Evolutionary conservation across 1,140 invertebrate genomes (phyloP).

Genomic region (Manduca sexta): DNA sequence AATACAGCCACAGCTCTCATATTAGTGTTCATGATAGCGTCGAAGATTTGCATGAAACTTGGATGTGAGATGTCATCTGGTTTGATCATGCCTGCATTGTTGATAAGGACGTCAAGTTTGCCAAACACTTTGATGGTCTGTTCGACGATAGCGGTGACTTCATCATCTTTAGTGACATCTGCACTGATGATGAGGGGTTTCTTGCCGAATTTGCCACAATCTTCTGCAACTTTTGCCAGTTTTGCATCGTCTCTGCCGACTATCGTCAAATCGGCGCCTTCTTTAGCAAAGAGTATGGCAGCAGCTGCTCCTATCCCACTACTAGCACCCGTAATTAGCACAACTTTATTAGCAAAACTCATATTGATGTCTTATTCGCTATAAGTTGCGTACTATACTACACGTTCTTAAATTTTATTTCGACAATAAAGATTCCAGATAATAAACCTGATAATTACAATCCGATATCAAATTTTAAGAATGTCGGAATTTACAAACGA

Average conservation of each 20-base stretch:
- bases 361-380: neutral
- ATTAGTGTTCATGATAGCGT: slow-evolving; percentile 1
- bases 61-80: neutral
- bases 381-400: no score
- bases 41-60: neutral
- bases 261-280: slow-evolving; percentile 7
- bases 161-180: neutral
- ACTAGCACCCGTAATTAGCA: slow-evolving; percentile 9
- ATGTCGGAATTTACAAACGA: no score
- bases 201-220: neutral
- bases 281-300: slow-evolving; percentile 7
- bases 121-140: neutral
- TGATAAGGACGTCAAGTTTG: slow-evolving; percentile 2
- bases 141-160: neutral
- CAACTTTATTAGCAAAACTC: slow-evolving; percentile 12
- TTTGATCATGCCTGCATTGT: slow-evolving; percentile 1
- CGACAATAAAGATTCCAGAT: no score
- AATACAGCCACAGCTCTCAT: neutral
- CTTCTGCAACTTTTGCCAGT: neutral
- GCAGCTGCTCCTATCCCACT: slow-evolving; percentile 9
- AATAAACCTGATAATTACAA: no score
- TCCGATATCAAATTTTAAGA: no score
- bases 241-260: slow-evolving; percentile 7
- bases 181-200: slow-evolving; percentile 1
- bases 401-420: no score